A percentile compares a stretch with the other conserved stretches of the same genome.
phyloP scores from a whole-genome alignment of 1,140 invertebrate species.

The Microplitis mediator region DNA sequence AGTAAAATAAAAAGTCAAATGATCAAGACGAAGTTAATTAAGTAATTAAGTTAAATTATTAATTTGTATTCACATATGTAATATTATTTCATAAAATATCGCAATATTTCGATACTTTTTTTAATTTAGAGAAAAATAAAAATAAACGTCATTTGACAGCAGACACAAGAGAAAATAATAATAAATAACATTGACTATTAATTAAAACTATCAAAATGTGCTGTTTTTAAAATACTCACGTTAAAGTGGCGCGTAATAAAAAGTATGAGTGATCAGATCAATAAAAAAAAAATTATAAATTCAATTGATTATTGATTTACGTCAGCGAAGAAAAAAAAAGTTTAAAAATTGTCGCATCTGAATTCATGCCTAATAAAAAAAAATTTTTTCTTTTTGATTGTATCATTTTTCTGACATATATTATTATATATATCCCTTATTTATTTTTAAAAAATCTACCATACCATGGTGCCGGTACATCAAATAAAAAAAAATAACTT shows the following conservation, averaged over 20 bases:
- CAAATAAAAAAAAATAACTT: neutral
- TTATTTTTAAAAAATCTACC: neutral
- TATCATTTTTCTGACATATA: conserved; percentile 31
- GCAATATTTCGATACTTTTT: conserved; percentile 3
- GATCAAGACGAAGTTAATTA: no score
- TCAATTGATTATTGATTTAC: neutral
- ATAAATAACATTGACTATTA: neutral
- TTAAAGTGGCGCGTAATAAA: conserved; percentile 43
- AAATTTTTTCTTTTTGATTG: conserved; percentile 48
- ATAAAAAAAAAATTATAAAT: neutral
- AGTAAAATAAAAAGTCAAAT: no score
- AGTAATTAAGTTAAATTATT: no score
- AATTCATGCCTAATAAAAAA: conserved; percentile 57
- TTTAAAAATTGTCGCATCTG: conserved; percentile 47
- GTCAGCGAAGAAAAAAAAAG: conserved; percentile 15
- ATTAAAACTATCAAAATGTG: conserved; percentile 31
- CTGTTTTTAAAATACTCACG: conserved; percentile 33
- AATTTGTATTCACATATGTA: neutral
- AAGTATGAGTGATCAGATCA: conserved; percentile 32
- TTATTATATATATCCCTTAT: neutral
- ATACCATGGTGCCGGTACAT: neutral
- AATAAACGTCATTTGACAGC: no score
- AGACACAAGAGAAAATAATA: conserved; percentile 19
- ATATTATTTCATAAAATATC: conserved; percentile 13
- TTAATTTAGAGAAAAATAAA: neutral